A percentile compares a stretch with the other conserved stretches of the same genome.
These are phyloP conservation scores for Eristalis pertinax DNA, from an alignment of 2,888 invertebrate species.

Conservation along the genomic window DNA sequence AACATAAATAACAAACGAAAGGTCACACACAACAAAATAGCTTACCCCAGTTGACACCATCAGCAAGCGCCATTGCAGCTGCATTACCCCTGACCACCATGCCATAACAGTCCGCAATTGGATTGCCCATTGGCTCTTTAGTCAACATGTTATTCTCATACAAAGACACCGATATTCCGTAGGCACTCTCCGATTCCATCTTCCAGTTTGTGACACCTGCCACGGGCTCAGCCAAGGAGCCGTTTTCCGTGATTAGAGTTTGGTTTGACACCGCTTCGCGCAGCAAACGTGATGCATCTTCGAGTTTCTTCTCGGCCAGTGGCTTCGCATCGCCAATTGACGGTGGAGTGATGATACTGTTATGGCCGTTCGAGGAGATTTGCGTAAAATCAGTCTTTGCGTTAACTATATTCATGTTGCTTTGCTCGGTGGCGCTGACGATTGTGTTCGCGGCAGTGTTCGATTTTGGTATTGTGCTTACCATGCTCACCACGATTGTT, in stretches of 20 bases:
- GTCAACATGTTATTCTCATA: conserved; percentile 92
- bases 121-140: conserved; percentile 87
- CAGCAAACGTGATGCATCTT: conserved; percentile 76
- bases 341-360: conserved; percentile 51
- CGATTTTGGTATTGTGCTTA: conserved; percentile 73
- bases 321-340: conserved; percentile 29
- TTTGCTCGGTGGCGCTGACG: conserved; percentile 76
- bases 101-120: conserved; percentile 94
- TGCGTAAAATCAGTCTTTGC: conserved; percentile 77
- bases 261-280: conserved; percentile 80
- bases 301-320: conserved; percentile 72
- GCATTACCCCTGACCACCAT: conserved; percentile 88
- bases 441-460: conserved; percentile 32
- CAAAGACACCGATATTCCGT: conserved; percentile 85
- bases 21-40: conserved; percentile 4
- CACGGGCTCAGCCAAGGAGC: conserved; percentile 74
- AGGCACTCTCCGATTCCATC: conserved; percentile 80
- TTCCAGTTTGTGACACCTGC: conserved; percentile 81
- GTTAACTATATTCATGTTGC: conserved; percentile 78
- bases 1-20: not conserved
- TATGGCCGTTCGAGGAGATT: conserved; percentile 61
- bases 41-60: conserved; percentile 95
- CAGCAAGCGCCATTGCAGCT: conserved; percentile 90
- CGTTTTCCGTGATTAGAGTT: conserved; percentile 63
- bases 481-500: conserved; percentile 80